Base-by-base conservation (phyloP, 2,113 vertebrate species). In the Silurus glanis region DNA sequence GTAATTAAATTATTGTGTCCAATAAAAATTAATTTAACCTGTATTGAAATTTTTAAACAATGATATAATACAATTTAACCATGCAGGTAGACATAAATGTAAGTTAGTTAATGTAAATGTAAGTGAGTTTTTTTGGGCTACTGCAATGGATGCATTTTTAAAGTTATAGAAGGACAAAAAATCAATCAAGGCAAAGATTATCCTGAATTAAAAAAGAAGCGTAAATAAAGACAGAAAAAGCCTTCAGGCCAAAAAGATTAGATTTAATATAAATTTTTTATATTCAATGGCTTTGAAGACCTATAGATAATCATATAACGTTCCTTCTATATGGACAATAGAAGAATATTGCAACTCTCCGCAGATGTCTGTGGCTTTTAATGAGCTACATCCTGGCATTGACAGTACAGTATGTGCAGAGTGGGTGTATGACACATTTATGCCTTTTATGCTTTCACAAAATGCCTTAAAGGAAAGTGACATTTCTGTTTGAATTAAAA, bases 361-460 rank as follows among this genome's bases (percentile, higher is more conserved):
- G 23, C 66, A 79, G 84, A 80, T 81, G 78, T 86, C 78, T 81
- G 37, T 71, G 66, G 85, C 78, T 81, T 86, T 86, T 81, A 86
- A 86, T 81, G 55, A 61, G 85, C 25, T 9, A 56, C 55, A 72
- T 86, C 78, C 45, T 37, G 81, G 85, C 78, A 81, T 56, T 86
- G 85, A 86, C 85, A 61, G 78, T 81, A 86, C 85, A 61, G 78
- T 86, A 81, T 72, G 51, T 61, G 55, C 79, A 56, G 78, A 71
- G 84, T 86, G 84, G 84, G 84, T 81, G 85, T 67, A 72, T 72
- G 66, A 55, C 37, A 81, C 49, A 80, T 85, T 69, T 85, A 64
- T 64, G 23, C 21, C 28, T 81, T 81, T 81, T 62, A 81, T 47
- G 37, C 59, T 10, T 21, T 12, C 37, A 25, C 53, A 72, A 49